Conservation (phyloP, 2,888 invertebrate species). For the Myathropa florea region DNA sequence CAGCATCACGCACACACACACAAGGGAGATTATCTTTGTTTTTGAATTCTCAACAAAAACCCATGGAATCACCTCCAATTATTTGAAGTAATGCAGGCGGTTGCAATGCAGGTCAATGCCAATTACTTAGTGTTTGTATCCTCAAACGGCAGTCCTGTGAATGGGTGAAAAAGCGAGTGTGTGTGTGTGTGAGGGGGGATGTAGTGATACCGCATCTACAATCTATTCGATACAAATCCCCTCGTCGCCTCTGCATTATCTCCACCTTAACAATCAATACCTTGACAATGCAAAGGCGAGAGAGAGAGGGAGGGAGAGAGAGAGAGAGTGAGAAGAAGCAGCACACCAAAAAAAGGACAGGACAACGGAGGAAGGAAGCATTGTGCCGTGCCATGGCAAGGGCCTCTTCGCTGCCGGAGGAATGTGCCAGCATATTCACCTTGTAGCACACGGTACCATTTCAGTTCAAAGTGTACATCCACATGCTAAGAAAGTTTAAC, state of each 20-base stretch:
- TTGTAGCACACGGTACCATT: conserved; percentile 30
- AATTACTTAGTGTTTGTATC: background rate
- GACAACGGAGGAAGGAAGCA: background rate
- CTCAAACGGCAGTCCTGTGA: background rate
- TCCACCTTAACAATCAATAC: conserved; percentile 36
- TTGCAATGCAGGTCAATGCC: conserved; percentile 10
- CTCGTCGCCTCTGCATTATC: conserved; percentile 1
- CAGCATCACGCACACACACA: background rate
- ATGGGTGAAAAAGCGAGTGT: background rate
- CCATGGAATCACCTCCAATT: background rate
- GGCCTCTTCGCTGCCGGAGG: background rate
- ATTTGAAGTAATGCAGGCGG: background rate
- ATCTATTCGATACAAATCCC: conserved; percentile 31
- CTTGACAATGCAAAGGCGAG: conserved; percentile 34
- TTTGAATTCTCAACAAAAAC: background rate
- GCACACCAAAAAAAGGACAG: conserved; percentile 8
- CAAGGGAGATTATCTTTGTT: background rate
- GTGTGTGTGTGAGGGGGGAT: background rate
- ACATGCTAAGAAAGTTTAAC: conserved; percentile 44
- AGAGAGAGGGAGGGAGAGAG: too few species aligned
- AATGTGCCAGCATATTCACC: conserved; percentile 53
- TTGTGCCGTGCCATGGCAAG: background rate
- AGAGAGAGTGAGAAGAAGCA: too few species aligned
- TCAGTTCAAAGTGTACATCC: conserved; percentile 55
- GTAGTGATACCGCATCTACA: background rate